These are phyloP conservation scores for Orussus abietinus DNA, from an alignment of 1,140 invertebrate species.

Conservation along the genomic window DNA sequence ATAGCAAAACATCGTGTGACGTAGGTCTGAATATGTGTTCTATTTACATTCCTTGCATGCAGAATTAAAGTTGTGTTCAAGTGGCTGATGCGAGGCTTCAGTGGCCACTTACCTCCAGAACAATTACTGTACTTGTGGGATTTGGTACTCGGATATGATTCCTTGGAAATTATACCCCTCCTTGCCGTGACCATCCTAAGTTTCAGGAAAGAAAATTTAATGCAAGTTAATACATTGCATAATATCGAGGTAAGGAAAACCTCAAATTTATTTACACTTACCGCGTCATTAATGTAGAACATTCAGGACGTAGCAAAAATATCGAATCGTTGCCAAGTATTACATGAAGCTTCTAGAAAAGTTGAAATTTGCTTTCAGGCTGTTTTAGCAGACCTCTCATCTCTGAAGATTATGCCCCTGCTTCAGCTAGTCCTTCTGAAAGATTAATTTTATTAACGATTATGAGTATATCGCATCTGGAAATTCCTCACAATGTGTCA, in stretches of 20 bases:
- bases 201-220: slow-evolving; percentile 87
- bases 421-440: slow-evolving; percentile 67
- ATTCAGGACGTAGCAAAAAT: slow-evolving; percentile 6
- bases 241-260: slow-evolving; percentile 67
- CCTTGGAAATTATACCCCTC: slow-evolving; percentile 82
- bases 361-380: slow-evolving; percentile 56
- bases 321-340: slow-evolving; percentile 5
- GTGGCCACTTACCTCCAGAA: slow-evolving; percentile 87
- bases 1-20: slow-evolving; percentile 2
- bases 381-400: slow-evolving; percentile 85
- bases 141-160: slow-evolving; percentile 85
- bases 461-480: slow-evolving; percentile 14
- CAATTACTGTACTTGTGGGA: slow-evolving; percentile 92
- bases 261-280: slow-evolving; percentile 1
- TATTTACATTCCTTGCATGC: slow-evolving; percentile 28
- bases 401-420: slow-evolving; percentile 81
- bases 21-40: slow-evolving; percentile 10
- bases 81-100: slow-evolving; percentile 93
- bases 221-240: slow-evolving; percentile 80
- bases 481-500: slow-evolving; percentile 29
- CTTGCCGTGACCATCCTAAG: slow-evolving; percentile 86
- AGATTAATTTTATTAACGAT: slow-evolving; percentile 39
- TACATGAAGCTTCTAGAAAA: slow-evolving; percentile 7
- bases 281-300: neutral
- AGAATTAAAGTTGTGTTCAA: slow-evolving; percentile 90